Percentiles rank a stretch among this genome's conserved stretches.
phyloP scores from a whole-genome alignment of 2,797 vertebrate genomes.

The Echiichthys vipera region DNA sequence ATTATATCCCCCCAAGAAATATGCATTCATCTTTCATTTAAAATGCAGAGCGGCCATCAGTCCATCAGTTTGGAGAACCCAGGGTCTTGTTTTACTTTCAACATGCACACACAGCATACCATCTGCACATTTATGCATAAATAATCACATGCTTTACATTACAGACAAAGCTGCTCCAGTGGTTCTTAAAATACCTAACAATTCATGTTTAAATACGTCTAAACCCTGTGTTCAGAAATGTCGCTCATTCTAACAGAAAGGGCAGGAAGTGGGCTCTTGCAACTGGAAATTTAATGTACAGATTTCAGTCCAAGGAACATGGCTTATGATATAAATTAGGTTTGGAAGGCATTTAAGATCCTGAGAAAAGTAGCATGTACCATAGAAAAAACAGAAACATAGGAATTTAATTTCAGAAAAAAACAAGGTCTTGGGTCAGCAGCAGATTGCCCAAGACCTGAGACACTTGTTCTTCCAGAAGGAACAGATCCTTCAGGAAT shows the following conservation, averaged over 20 bases:
- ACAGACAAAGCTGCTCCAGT: not conserved
- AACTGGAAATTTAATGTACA: constrained; percentile 4
- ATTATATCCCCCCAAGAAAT: not conserved
- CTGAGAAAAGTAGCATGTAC: constrained; percentile 36
- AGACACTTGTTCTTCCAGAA: no score
- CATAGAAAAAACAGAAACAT: constrained; percentile 4
- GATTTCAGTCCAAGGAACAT: constrained; percentile 18
- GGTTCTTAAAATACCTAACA: not conserved
- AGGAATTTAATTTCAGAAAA: constrained; percentile 1
- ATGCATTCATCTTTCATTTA: not conserved
- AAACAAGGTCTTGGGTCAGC: not conserved
- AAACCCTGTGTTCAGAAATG: not conserved
- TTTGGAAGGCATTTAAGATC: constrained; percentile 38
- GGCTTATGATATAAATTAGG: constrained; percentile 19
- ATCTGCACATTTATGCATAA: not conserved
- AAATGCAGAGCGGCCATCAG: constrained; percentile 2
- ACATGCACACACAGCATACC: constrained; percentile 13
- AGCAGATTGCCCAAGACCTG: not conserved
- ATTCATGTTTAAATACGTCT: not conserved
- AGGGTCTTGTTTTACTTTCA: constrained; percentile 3
- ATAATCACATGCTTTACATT: constrained; percentile 29
- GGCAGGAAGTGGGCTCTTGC: constrained; percentile 4
- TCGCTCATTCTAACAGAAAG: not conserved
- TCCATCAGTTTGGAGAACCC: constrained; percentile 3
- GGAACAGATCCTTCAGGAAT: not conserved